Conservation (phyloP, 2,888 invertebrate genomes). For the Orchestes rusci region DNA sequence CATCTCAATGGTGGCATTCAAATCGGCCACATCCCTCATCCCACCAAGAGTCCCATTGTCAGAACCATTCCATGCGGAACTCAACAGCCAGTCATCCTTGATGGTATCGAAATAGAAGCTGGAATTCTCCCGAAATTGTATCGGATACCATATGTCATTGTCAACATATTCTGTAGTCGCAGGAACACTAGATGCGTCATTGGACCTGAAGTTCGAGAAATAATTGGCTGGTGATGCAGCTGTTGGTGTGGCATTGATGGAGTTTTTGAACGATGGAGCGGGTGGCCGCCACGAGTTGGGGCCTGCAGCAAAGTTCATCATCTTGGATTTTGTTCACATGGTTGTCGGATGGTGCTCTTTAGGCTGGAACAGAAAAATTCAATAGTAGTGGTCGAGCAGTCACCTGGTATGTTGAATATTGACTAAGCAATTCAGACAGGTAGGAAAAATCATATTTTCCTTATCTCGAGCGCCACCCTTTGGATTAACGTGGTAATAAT, state of each 20-base stretch:
- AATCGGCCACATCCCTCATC: conserved; percentile 36
- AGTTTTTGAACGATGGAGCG: conserved; percentile 33
- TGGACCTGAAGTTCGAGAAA: conserved; percentile 18
- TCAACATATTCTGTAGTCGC: conserved; percentile 22
- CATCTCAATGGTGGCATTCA: conserved; percentile 40
- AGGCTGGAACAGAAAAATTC: too few species aligned
- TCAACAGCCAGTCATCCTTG: conserved; percentile 19
- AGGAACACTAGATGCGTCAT: conserved; percentile 9
- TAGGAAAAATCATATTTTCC: too few species aligned
- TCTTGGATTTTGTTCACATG: background rate
- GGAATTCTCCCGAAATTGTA: conserved; percentile 33
- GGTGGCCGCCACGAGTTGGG: conserved; percentile 34
- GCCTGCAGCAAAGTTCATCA: conserved; percentile 6
- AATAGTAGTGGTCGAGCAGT: too few species aligned
- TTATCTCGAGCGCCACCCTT: too few species aligned
- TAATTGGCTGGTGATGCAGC: conserved; percentile 21
- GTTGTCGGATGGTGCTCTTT: too few species aligned
- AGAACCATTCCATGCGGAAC: conserved; percentile 21
- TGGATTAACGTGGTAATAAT: too few species aligned
- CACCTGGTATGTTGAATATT: too few species aligned
- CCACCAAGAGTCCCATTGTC: conserved; percentile 18
- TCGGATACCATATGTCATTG: conserved; percentile 35
- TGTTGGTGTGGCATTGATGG: conserved; percentile 23
- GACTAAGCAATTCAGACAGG: too few species aligned
- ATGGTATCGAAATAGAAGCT: conserved; percentile 28